Base-by-base conservation (phyloP, 2,113 vertebrate species). In the Brachirus orientalis region DNA sequence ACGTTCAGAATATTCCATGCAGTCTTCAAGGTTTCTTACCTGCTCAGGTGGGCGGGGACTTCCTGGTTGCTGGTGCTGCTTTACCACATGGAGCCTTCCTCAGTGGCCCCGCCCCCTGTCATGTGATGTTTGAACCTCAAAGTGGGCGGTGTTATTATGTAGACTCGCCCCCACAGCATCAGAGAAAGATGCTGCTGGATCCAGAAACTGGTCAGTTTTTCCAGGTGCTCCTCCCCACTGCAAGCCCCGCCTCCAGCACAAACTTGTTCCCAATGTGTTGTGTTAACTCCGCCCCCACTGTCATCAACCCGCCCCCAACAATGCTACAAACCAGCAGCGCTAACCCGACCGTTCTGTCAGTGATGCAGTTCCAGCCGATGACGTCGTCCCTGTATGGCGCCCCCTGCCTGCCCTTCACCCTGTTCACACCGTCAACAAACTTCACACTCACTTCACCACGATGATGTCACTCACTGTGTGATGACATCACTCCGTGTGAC, bases 181-280 rank as follows among this genome's bases (percentile, higher is more conserved):
- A 93, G 75, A 89, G 93, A 55, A 94, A 96, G 63, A 90, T 92
- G 1, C 92, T 97, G 65, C 93, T 95, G 0, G 96, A 96, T 73
- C 96, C 96, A 0, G 95, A 97, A 79, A 97, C 94, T 0, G 94
- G 95, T 47, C 95, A 94, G 63, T 96, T 94, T 12, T 83, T 97
- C 47, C 94, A 96, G 80, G 95, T 97, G 33, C 75, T 95, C 54
- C 70, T 96, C 18, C 94, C 94, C 1, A 89, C 35, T 90, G 0
- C 89, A 84, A 11, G 78, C 87, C 6, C 52, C 64, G 1, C 79
- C 89, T 0, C 45, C 9, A 50, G 5, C n/a, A 75, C 81, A 0
- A 1, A 85, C 0, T 75, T 90, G 2, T 36, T 94, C 51, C 93
- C 90, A 10, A 82, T 91, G 20, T 16, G 83, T 22, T 78, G 84